Evolutionary conservation across 2,888 invertebrate species (phyloP), one percentile per base, ranked within the genome.

Genomic region (Neocrepidodera transversa): DNA sequence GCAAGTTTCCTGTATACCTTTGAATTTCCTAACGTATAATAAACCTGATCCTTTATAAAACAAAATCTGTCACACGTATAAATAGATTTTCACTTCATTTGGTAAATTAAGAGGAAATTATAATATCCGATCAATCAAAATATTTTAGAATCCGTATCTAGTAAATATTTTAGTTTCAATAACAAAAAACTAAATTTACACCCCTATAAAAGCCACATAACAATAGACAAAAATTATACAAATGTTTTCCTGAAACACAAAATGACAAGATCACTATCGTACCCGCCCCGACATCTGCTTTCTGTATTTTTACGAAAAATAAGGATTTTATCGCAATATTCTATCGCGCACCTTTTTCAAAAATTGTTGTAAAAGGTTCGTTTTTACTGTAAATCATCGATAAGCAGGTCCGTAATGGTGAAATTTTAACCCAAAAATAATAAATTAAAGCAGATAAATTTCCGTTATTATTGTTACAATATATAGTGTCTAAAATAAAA

Each of bases 181-280:
- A 32, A 32, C 6, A 18, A 36, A n/a, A 49, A 5, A 35, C 7
- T n/a, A n/a, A 23, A 3, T 43, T 5, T 13, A 42, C 42, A 20
- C 20, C 13, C 20, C 18, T 42, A 20, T 28, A 10, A 26, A 50
- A 10, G 26, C 14, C n/a, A 17, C 38, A 50, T 38, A 11, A 26
- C n/a, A 50, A 26, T 26, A 5, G 26, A 18, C 38, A 38, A 38
- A 50, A 50, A 26, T n/a, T n/a, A n/a, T 50, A 53, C 58, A 17
- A 59, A 59, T 59, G 58, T 59, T 59, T 59, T 53, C 49, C 26
- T n/a, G 42, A 28, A 53, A 59, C 35, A 35, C 28, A 48, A 52
- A n/a, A 58, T 23, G 36, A 53, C 53, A 49, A 59, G 58, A 59
- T 59, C 53, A 13, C 58, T 59, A 59, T 59, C 58, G 7, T 7